These are phyloP conservation scores for Perithous albicinctus DNA, from an alignment of 2,888 invertebrate species.

Conservation along the genomic window DNA sequence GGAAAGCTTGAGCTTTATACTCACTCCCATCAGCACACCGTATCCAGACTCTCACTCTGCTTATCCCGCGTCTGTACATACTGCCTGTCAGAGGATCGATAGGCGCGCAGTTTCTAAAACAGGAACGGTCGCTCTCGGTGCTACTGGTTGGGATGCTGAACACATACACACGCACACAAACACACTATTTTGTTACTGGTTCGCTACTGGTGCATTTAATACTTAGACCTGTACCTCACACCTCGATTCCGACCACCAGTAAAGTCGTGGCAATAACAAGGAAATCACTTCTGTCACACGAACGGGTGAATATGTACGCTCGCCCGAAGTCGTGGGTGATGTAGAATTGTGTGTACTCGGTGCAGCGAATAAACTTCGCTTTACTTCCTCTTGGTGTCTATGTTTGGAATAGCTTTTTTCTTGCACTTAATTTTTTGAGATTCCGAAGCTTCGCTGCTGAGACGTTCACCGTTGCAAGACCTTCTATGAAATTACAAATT, in stretches of 20 bases:
- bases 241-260: constrained; percentile 4
- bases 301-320: neutral
- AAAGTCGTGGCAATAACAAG: constrained; percentile 16
- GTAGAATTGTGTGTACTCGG: neutral
- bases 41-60: neutral
- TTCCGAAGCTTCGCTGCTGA: neutral
- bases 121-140: constrained; percentile 57
- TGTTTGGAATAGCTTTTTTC: neutral
- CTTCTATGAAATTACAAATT: neutral
- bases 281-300: constrained; percentile 15
- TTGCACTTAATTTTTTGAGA: neutral
- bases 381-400: neutral
- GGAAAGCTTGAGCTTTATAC: constrained; percentile 49
- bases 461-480: neutral
- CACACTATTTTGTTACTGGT: neutral
- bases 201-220: neutral
- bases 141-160: neutral
- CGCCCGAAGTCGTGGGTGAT: neutral
- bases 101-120: constrained; percentile 68
- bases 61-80: neutral
- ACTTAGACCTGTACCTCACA: neutral
- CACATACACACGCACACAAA: too few relatives aligned
- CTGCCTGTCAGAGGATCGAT: constrained; percentile 62
- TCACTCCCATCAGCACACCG: constrained; percentile 2
- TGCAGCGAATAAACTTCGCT: neutral